Evolutionary conservation across 2,888 invertebrate genomes (phyloP), one percentile per base, ranked within the genome.

Genomic region (Drosophila hamatofila): DNA sequence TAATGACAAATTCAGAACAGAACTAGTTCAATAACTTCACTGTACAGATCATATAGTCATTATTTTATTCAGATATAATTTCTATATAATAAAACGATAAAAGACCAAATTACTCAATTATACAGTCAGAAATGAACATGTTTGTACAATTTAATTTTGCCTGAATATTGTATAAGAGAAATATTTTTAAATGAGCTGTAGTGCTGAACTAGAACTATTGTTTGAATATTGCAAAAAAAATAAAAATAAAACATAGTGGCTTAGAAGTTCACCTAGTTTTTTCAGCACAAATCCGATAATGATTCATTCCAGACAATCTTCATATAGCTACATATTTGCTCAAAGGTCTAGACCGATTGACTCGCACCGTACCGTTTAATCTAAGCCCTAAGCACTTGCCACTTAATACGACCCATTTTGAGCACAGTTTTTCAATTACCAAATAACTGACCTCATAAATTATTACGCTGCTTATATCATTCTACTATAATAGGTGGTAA

Each of bases 361-460:
- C 62, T 62, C 42, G 46, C 0, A 57, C 23, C 23, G 46, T 52
- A 23, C 64, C 48, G 67, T 72, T 75, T 55, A 21, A 30, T 51
- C 37, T 33, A 8, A 30, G 18, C 55, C 33, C 25, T 48, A 44
- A 49, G 42, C 39, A 37, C 37, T 49, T 44, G 30, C 12, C 62
- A 25, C 55, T 56, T 57, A 61, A 21, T 59, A 46, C 75, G 83
- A 78, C 83, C 83, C 72, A 83, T 64, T 81, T 81, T 18, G n/a
- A 23, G 49, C 51, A 63, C 55, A 56, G 62, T 75, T 42, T 81
- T 75, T 81, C 85, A 85, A 83, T 83, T 85, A 83, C 81, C 85
- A 83, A 83, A 84, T 80, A 65, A 77, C 84, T 82, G 80, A 84
- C 86, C 86, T 67, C 82, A 86, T 80, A 83, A 77, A 71, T 56